Base-by-base conservation (phyloP, 2,797 vertebrate species). In the Pteropus rufus region DNA sequence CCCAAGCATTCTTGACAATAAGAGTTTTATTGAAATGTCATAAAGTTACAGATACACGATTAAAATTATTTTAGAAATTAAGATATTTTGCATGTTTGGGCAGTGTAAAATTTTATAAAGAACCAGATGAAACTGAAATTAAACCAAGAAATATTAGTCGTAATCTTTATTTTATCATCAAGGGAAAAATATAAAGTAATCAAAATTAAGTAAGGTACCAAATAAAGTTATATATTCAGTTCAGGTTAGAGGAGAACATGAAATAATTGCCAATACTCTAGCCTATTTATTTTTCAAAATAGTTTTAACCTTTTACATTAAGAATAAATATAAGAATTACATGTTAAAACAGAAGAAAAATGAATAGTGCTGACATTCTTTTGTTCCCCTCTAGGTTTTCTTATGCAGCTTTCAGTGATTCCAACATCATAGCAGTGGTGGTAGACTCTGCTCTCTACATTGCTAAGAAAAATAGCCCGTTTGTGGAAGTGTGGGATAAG, bases 401-500 rank as follows among this genome's bases (percentile, higher is more conserved):
- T 92, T 98, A 98, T 26, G 91, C 98, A 18, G 81, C 98, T 80
- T 98, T 98, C 83, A 97, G 99, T 31, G 99, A 99, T 69, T 98
- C 99, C 14, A 99, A 98, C 80, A 99, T 99, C 95, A 99, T 99
- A 82, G 99, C 99, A 0, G 98, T 99, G 98, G 99, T 98, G 31
- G 99, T 99, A 92, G 99, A 99, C 73, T 99, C 99, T 81, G 99
- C 98, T 44, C 98, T 99, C 86, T 99, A 99, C 97, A 95, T 99
- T 93, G 99, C 99, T 96, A 99, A 99, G 98, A 98, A 99, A 29
- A 99, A 99, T 39, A 98, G 99, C 10, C 98, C 99, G 2, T 97
- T 98, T 18, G 99, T 99, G 4, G 99, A 99, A 98, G 99, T 99
- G 82, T 99, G 99, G 99, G 99, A 99, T 96, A 99, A 99, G 98